A percentile compares a stretch with the other conserved stretches of the same genome.
These are phyloP conservation scores for Zoanthus sociatus DNA, from an alignment of 92 coral and sea anemone species.

Conservation along the genomic window DNA sequence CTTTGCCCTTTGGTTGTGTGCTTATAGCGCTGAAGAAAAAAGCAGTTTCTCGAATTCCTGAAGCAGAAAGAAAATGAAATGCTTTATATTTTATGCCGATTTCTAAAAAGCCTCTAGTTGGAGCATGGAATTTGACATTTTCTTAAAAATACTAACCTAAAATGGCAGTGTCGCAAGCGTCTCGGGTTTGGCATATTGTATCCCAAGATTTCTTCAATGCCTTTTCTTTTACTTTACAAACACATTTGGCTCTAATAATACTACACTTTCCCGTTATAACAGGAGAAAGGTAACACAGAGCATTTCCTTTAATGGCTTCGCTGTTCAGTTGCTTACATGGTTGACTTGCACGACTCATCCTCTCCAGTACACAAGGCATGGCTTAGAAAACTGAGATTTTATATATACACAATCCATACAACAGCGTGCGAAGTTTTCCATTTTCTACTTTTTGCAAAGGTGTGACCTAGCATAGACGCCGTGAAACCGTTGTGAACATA, in stretches of 20 bases:
- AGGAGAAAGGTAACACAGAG: conserved; percentile 39
- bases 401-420: conserved; percentile 23
- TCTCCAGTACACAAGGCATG: conserved; percentile 18
- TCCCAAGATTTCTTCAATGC: conserved; percentile 49
- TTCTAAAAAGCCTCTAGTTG: neutral
- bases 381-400: conserved; percentile 17
- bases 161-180: conserved; percentile 54
- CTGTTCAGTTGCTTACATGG: conserved; percentile 57
- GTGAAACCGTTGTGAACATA: conserved; percentile 30
- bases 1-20: conserved; percentile 26
- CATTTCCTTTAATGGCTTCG: conserved; percentile 38
- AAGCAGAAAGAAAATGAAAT: conserved; percentile 22
- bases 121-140: conserved; percentile 27
- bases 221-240: conserved; percentile 18
- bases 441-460: conserved; percentile 22
- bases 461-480: conserved; percentile 13
- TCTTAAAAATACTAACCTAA: conserved; percentile 37
- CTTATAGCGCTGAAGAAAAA: conserved; percentile 59
- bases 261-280: conserved; percentile 49
- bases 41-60: conserved; percentile 50
- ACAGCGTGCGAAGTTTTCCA: conserved; percentile 29
- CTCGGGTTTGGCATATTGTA: conserved; percentile 43
- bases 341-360: conserved; percentile 28
- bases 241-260: conserved; percentile 39
- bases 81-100: conserved; percentile 27